Percentiles rank a stretch among this genome's conserved stretches.
These are phyloP conservation scores for Chunga burmeisteri DNA, from an alignment of 2,113 vertebrate genomes.

Conservation along the genomic window DNA sequence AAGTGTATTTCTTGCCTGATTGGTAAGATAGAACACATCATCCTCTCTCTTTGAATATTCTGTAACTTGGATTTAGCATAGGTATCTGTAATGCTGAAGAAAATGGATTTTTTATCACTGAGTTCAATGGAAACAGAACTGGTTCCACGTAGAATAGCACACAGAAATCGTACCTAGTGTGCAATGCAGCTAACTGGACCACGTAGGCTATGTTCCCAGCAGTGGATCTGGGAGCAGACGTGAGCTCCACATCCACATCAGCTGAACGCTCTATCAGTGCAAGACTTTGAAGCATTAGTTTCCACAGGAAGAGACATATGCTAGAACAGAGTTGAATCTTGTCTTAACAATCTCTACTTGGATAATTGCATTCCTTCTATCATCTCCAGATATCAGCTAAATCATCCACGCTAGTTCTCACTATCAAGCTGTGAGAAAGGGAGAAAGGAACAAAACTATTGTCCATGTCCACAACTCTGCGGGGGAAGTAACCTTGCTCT, in stretches of 20 bases:
- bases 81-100: not conserved
- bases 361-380: not conserved
- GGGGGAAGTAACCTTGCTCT: not conserved
- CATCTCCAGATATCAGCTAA: not conserved
- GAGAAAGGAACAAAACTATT: not conserved
- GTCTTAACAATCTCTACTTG: not conserved
- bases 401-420: not conserved
- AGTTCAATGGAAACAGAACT: not conserved
- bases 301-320: not conserved
- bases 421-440: not conserved
- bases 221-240: not conserved
- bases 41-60: not conserved
- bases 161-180: not conserved
- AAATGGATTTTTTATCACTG: not conserved
- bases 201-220: not conserved
- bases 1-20: not conserved
- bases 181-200: not conserved
- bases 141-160: not conserved
- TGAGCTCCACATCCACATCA: not conserved
- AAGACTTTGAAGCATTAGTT: not conserved
- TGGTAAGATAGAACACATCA: not conserved
- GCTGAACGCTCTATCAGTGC: not conserved
- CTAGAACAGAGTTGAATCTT: not conserved
- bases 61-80: not conserved
- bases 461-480: not conserved